Base-by-base conservation (phyloP, 2,797 vertebrate genomes). In the Gila robusta region DNA sequence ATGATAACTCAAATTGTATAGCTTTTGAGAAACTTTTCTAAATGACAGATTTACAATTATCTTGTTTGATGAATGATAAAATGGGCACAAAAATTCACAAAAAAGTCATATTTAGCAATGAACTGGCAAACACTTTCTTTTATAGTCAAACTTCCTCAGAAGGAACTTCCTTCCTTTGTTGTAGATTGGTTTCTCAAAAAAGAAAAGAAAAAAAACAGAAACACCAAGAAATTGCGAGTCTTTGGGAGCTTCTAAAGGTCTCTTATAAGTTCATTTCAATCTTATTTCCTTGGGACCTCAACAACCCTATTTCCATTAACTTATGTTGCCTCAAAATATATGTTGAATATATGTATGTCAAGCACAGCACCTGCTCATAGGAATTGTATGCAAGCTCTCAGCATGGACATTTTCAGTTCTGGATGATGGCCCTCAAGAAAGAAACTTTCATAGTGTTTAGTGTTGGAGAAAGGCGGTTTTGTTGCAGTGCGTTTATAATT, bases 351-450 rank as follows among this genome's bases (percentile, higher is more conserved):
- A 72, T 85, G 37, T 26, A 72, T 79, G 49, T 47, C 39, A 59
- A 82, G 35, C 67, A 54, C 32, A 3, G 23, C 80, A 82, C 70
- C 70, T 73, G 52, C 54, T 73, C n/a, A 28, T 74, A 39, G n/a
- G 54, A 10, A 62, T 59, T 35, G 19, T 4, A 52, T 37, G 17
- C 83, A 32, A 41, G 23, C 35, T 56, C 83, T 78, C 74, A 69
- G 47, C n/a, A 56, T 41, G 49, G 69, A 56, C 17, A 21, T 52
- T 54, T 77, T 77, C 59, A 52, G 23, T 14, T 47, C 56, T 84
- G 39, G 39, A 74, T 74, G 56, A 64, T 71, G 80, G 67, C 41
- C 41, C 70, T 82, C 26, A 23, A 64, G 39, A n/a, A 84, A 47
- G 28, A 37, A 21, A 67, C 6, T 19, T 6, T 26, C 3, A 49